Evolutionary conservation across 1,140 invertebrate species (phyloP), one percentile per base, ranked within the genome.

Genomic region (Bombus picipes): DNA sequence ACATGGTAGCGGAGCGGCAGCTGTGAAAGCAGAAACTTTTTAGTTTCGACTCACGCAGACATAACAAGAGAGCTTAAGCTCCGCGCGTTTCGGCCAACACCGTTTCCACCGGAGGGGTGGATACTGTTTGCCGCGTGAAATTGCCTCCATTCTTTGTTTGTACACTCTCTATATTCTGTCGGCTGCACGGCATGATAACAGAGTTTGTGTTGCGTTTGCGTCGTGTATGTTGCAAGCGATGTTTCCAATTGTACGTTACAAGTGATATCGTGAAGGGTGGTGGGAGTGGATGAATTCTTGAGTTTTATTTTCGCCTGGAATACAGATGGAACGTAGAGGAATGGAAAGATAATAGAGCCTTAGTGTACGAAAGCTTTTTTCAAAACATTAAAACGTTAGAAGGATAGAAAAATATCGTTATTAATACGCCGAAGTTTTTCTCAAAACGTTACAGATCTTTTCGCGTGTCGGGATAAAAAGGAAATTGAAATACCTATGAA

Each of bases 21-120:
- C 89, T 91, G 90, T 90, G 90, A 90, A 91, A 90, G 90, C 88
- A 85, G 89, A 87, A 91, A 82, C 81, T 91, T 88, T 90, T 90
- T 86, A 86, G 86, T 65, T 70, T 28, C 41, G 66, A 32, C 22
- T 84, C 43, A 53, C 47, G 74, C 47, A 68, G 78, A 65, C 68
- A 41, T 83, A 83, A 84, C 75, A 66, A 81, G 79, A 82, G 47
- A 78, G 87, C 62, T 65, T 57, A 71, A 70, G 43, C 68, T 65
- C 65, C 53, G 39, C n/a, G n/a, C 18, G n/a, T 34, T 59, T 76
- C 22, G 12, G 57, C 28, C 28, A 8, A 32, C 22, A 18, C 1
- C 32, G 28, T 22, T 28, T 25, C 25, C 32, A n/a, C n/a, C 15
- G 0, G 28, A 4, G 71, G 39, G 41, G 8, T 47, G 13, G 18